A percentile compares a stretch with the other conserved stretches of the same genome.
phyloP scores from a whole-genome alignment of 1,140 invertebrate species.

The Drosophila oshimai region DNA sequence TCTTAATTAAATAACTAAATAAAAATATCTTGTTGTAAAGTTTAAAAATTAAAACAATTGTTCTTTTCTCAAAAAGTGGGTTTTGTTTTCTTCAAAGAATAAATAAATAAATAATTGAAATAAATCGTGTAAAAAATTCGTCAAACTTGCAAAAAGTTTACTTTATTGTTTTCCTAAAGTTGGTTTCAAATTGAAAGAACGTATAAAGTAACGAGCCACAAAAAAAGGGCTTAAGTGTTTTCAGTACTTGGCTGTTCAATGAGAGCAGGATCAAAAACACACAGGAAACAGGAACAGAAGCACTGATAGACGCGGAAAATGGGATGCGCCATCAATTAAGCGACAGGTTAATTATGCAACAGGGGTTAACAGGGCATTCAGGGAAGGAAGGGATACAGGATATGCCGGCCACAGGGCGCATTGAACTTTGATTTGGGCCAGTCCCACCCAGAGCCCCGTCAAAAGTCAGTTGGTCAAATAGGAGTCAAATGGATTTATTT shows the following conservation, averaged over 20 bases:
- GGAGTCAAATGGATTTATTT: background rate
- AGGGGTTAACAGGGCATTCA: slow-evolving; percentile 27
- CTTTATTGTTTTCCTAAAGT: too few relatives aligned
- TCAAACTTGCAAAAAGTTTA: too few relatives aligned
- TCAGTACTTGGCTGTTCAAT: background rate
- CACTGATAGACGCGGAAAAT: background rate
- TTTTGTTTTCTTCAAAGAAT: too few relatives aligned
- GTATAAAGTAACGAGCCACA: too few relatives aligned
- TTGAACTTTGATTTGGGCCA: slow-evolving; percentile 60
- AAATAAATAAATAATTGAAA: too few relatives aligned
- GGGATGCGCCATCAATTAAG: slow-evolving; percentile 29
- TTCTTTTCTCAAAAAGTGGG: too few relatives aligned
- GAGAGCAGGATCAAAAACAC: background rate
- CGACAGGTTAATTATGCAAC: slow-evolving; percentile 63
- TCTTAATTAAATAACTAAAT: too few relatives aligned
- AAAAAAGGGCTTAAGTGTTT: too few relatives aligned
- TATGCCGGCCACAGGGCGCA: slow-evolving; percentile 20
- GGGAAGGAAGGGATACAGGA: slow-evolving; percentile 25
- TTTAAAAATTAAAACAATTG: too few relatives aligned
- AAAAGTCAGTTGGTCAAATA: slow-evolving; percentile 21
- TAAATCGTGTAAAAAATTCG: too few relatives aligned
- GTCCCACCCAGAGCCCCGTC: background rate
- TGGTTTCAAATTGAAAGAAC: too few relatives aligned
- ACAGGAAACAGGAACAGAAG: background rate
- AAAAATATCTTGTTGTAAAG: too few relatives aligned